phyloP scores from a whole-genome alignment of 2,797 vertebrate species.

The Aphelocoma californica region DNA sequence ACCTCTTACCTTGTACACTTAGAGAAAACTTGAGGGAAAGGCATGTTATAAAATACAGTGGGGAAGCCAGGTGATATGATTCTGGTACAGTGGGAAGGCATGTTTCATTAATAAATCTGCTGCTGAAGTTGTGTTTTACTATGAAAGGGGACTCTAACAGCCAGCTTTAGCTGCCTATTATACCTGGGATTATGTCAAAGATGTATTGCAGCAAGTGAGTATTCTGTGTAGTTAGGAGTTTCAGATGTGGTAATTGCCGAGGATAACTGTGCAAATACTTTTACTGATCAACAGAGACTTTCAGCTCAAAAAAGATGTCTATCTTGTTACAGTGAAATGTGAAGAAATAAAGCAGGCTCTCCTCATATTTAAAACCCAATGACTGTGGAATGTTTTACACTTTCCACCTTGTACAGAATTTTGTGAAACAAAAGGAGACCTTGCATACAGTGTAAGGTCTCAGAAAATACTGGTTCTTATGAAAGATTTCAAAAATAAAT shows the following conservation, averaged over 20 bases:
- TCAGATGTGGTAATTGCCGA: background rate
- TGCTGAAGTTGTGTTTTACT: background rate
- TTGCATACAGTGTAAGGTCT: background rate
- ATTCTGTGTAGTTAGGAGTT: background rate
- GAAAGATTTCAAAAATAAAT: background rate
- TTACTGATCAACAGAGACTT: background rate
- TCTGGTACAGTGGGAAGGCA: background rate
- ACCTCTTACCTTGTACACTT: background rate
- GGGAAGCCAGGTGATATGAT: background rate
- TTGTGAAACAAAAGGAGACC: background rate
- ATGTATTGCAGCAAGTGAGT: background rate
- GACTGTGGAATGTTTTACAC: background rate
- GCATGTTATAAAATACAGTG: background rate
- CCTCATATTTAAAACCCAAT: background rate
- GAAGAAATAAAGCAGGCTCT: background rate
- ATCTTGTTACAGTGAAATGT: background rate
- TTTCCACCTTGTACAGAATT: background rate
- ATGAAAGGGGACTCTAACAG: background rate
- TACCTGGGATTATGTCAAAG: background rate
- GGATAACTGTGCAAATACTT: background rate
- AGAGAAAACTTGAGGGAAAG: background rate
- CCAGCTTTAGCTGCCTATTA: background rate
- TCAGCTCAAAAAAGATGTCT: background rate
- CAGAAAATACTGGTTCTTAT: rapidly evolving
- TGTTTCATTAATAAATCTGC: background rate